Base-by-base conservation (phyloP, 2,797 vertebrate species). In the Florisuga fusca region DNA sequence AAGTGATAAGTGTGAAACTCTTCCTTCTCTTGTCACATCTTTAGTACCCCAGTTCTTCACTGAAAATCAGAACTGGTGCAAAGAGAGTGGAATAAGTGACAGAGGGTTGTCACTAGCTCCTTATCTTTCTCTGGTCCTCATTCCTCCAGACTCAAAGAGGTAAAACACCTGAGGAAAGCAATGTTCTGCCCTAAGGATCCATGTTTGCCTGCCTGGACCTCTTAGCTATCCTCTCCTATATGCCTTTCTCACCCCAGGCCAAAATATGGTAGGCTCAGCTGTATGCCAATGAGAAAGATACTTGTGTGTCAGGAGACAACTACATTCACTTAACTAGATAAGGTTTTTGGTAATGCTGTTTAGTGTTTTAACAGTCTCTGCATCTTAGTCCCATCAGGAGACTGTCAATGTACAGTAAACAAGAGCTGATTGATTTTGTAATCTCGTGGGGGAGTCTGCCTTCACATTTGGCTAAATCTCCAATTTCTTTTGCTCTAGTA, bases 371-470 rank as follows among this genome's bases (percentile, higher is more conserved):
- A 33, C 61, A 80, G 23, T 29, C 73, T 96, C 94, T 96, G 93
- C 82, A 87, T 81, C 90, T 95, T 36, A 87, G 72, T 89, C 84
- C 41, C 88, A 90, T 84, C 92, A 85, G 90, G 94, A 92, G 84
- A 63, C 58, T 90, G 66, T 96, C 23, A 6, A 55, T 88, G 86
- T 73, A 55, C 90, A 51, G 66, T 89, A 84, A 97, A 94, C 91
- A 97, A 81, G 95, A 97, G 96, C 72, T 94, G 91, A 97, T 96
- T 96, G 95, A 97, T 98, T 97, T 96, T 96, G 95, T 92, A 96
- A 87, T 91, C 95, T 95, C 96, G 33, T 15, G 72, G 94, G 97
- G 72, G 36, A 95, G 90, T 64, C 73, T 90, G 87, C 69, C 91
- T 96, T 93, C 94, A 68, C 85, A 91, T 94, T 90, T 94, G 41